Conservation (phyloP, 1,140 invertebrate species). For the Dendrolimus punctatus region DNA sequence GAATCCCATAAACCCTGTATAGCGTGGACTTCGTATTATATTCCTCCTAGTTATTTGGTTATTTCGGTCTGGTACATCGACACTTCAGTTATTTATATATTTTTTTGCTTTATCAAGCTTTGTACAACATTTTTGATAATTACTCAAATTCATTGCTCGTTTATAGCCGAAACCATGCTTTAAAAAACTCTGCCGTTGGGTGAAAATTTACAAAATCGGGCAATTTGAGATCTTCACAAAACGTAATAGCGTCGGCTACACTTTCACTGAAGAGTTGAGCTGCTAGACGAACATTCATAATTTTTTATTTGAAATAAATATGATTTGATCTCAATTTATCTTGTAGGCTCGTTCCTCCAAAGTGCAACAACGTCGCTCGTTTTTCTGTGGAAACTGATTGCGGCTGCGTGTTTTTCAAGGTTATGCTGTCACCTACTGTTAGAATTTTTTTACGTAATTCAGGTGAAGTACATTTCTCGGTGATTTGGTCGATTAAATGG, state of each 20-base stretch:
- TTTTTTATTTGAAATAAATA: slow-evolving; percentile 11
- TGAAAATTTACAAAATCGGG: neutral
- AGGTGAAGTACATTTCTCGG: no score
- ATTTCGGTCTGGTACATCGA: slow-evolving; percentile 1
- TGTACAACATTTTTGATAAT: slow-evolving; percentile 4
- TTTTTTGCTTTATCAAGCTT: slow-evolving; percentile 1
- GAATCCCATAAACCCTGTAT: slow-evolving; percentile 8
- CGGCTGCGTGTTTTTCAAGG: no score
- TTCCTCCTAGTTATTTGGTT: neutral
- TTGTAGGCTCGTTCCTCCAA: no score
- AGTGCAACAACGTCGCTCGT: no score
- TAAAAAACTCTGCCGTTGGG: slow-evolving; percentile 3
- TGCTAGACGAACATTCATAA: slow-evolving; percentile 15
- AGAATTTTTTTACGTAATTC: no score
- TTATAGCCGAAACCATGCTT: slow-evolving; percentile 9
- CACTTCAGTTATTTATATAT: slow-evolving; percentile 1
- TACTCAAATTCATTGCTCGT: slow-evolving; percentile 2
- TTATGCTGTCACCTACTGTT: no score
- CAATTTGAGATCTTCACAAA: slow-evolving; percentile 5
- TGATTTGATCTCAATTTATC: slow-evolving; percentile 9
- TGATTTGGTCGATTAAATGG: no score
- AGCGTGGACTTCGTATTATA: neutral
- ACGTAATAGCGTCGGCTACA: slow-evolving; percentile 12
- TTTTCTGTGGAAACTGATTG: no score
- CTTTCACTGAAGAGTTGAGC: slow-evolving; percentile 10